Evolutionary conservation across 2,113 vertebrate species (phyloP).

Genomic region (Semnornis frantzii): DNA sequence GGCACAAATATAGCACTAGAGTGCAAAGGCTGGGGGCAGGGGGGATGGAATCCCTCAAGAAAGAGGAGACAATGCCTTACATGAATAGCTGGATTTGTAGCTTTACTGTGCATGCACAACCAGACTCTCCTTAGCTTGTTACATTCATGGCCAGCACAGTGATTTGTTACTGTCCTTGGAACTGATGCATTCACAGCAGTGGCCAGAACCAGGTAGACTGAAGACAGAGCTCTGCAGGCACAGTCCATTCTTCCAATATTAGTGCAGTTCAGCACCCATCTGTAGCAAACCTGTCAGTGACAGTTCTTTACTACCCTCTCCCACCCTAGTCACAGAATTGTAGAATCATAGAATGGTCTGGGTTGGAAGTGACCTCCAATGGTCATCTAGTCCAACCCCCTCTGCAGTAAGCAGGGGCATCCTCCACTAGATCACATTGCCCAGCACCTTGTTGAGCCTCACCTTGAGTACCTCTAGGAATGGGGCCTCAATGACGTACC

Average conservation of each 20-base stretch:
- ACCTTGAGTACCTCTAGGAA: too few species aligned
- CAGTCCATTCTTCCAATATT: neutral
- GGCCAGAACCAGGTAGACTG: neutral
- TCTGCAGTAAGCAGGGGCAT: too few species aligned
- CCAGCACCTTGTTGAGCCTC: too few species aligned
- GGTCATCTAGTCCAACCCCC: too few species aligned
- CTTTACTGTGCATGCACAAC: neutral
- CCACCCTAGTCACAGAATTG: neutral
- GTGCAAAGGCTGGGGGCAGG: constrained; percentile 59
- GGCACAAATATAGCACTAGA: constrained; percentile 69
- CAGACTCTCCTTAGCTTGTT: neutral
- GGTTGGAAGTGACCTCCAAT: too few species aligned
- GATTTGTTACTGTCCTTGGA: neutral
- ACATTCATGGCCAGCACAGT: neutral
- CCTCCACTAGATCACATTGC: too few species aligned
- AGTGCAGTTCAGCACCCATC: neutral
- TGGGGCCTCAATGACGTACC: too few species aligned
- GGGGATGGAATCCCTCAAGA: constrained; percentile 60
- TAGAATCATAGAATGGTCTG: too few species aligned
- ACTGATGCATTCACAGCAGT: neutral
- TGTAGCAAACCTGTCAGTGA: neutral
- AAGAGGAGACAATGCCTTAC: constrained; percentile 26
- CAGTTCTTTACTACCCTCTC: neutral
- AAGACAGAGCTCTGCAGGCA: neutral
- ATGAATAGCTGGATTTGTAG: neutral